Base-by-base conservation (phyloP, 2,888 invertebrate genomes). In the Ceramica pisi region DNA sequence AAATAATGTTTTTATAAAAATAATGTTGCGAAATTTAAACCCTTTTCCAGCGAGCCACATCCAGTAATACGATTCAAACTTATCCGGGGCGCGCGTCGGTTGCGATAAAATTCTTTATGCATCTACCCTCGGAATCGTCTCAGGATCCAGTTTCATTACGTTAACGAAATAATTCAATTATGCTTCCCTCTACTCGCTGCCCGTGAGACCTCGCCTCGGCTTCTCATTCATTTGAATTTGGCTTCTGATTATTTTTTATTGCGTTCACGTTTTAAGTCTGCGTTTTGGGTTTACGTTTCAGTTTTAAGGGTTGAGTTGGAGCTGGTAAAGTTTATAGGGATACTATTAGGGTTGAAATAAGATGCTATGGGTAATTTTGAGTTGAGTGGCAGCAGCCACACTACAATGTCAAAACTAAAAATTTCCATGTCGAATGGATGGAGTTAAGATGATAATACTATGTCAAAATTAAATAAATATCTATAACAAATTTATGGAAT, bases 131-230 rank as follows among this genome's bases (percentile, higher is more conserved):
- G 88, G 90, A 92, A 92, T 91, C 90, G 90, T 91, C 91, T 89
- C 91, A 89, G 91, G 90, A 91, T 92, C 90, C 92, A 90, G 92
- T 94, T 94, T 94, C 93, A 94, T 94, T 94, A 92, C 92, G 92
- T 90, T 94, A 94, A 92, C 93, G 92, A 93, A 94, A 94, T 94
- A 92, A 94, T 94, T 94, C 92, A 93, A 94, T 94, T 94, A 93
- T 88, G 89, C 87, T 87, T 84, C 67, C 63, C 73, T 75, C 69
- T 71, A 70, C 66, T 63, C 74, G 77, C 80, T 48, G 64, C 75
- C 82, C 51, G 63, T 75, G 72, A 69, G 68, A 80, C 76, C 73
- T 66, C 66, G 64, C 48, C 66, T 80, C 62, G 71, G 44, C 59
- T 68, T 82, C 78, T 80, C 71, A 78, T 80, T 78, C 83, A 78